Base-by-base conservation (phyloP, 2,113 vertebrate species). In the Ptilorrhoa leucosticta region DNA sequence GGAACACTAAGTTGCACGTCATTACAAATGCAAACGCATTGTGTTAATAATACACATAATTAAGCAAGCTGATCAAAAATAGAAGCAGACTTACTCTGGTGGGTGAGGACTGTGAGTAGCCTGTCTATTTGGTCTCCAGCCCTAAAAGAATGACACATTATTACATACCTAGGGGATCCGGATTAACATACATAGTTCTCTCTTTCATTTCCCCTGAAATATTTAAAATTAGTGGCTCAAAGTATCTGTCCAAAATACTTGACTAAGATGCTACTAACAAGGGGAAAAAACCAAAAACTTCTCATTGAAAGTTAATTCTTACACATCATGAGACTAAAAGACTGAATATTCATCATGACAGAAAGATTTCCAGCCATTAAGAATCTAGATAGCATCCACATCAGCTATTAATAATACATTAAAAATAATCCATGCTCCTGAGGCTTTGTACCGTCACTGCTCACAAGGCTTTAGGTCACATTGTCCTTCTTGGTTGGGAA, bases 51-150 rank as follows among this genome's bases (percentile, higher is more conserved):
- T 10, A 15, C 15, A 76, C 16, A 83, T 20, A 87, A 77, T 70
- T 54, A 85, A 65, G 83, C 7, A 86, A 75, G 58, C 14, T 58
- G 58, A 54, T 71, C 53, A 81, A 40, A 91, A 79, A 63, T 23
- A 79, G 70, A 70, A 78, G 15, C 64, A 84, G 42, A 96, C 98
- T 98, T 98, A 98, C 98, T 97, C 96, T 45, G 97, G 92, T 47
- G 97, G 97, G 50, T 42, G 85, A 91, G 94, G 63, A 85, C 95
- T 94, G 10, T 23, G 89, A 72, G n/a, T 63, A 92, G 73, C 54
- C 60, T n/a, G 22, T 66, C 93, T 92, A 60, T 92, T 77, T 40
- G 86, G 75, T 83, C 86, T 96, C 97, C 97, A 98, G 48, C 87
- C 94, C 98, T 97, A 80, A 33, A 96, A 77, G 37, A 89, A 79